Evolutionary conservation across 2,113 vertebrate species (phyloP).

Genomic region (Rhizomys pruinosus): DNA sequence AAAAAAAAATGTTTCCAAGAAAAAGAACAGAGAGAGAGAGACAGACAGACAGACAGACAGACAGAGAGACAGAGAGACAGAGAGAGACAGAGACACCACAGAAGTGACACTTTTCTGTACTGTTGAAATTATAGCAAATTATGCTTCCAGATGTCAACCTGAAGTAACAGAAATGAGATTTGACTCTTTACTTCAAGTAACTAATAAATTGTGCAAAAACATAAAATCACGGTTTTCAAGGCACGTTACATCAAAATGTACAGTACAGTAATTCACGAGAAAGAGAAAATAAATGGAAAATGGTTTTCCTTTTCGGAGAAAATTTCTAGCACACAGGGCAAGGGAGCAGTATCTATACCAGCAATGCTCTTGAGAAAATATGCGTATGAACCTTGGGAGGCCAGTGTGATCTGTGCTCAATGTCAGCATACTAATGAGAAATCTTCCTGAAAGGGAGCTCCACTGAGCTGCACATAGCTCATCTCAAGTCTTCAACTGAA

Average conservation of each 20-base stretch:
- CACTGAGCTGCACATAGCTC: not conserved
- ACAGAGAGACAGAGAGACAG: not conserved
- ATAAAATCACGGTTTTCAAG: not conserved
- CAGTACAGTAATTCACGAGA: not conserved
- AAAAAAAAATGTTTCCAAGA: not conserved
- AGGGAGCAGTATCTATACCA: not conserved
- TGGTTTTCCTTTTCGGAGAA: not conserved
- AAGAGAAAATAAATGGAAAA: not conserved
- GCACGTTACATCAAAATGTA: not conserved
- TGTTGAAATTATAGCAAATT: slow-evolving; percentile 37
- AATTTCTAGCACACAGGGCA: not conserved
- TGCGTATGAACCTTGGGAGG: not conserved
- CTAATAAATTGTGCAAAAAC: not conserved
- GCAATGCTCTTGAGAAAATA: not conserved
- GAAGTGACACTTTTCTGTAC: not conserved
- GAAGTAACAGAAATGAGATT: not conserved
- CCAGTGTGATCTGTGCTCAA: not conserved
- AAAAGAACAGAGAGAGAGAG: not conserved
- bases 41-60: no score
- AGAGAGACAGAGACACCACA: no score
- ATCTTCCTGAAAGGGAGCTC: not conserved
- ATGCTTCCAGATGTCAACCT: not conserved
- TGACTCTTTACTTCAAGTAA: not conserved
- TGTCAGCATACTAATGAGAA: not conserved
- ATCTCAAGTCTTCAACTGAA: not conserved